Evolutionary conservation across 2,113 vertebrate species (phyloP).

Genomic region (Ramphastos sulfuratus): DNA sequence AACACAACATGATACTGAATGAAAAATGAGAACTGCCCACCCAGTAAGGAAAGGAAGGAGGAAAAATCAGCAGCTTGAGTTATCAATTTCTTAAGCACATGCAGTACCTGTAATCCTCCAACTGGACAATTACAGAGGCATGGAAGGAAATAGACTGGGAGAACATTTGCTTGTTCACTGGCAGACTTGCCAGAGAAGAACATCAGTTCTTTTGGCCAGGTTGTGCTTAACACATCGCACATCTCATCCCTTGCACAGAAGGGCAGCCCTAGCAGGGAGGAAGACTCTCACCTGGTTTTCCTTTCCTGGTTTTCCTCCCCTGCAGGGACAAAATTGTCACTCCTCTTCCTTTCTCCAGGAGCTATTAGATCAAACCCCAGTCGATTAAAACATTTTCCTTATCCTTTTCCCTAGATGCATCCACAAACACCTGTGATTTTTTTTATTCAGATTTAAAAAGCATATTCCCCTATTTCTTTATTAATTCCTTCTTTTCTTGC

Average conservation of each 20-base stretch:
- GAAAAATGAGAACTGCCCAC: slow-evolving; percentile 26
- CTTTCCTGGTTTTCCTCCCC: background rate
- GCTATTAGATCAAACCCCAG: background rate
- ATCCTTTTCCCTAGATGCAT: background rate
- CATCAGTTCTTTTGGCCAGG: background rate
- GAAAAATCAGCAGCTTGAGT: background rate
- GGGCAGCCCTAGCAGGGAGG: background rate
- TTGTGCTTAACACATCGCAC: background rate
- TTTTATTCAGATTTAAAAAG: background rate
- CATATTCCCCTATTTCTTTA: background rate
- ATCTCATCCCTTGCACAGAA: background rate
- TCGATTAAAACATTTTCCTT: background rate
- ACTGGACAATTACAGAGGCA: background rate
- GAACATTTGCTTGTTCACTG: background rate
- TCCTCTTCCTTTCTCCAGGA: background rate
- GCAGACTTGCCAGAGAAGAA: background rate
- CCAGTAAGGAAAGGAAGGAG: background rate
- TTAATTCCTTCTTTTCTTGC: background rate
- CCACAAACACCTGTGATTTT: background rate
- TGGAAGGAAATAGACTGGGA: background rate
- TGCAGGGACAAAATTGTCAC: background rate
- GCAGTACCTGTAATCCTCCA: background rate
- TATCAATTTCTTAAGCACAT: background rate
- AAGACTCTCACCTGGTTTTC: background rate
- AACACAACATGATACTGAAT: background rate